A percentile compares a stretch with the other conserved stretches of the same genome.
Evolutionary conservation across 2,113 vertebrate genomes (phyloP).

Genomic region (Eudyptes chrysolophus): DNA sequence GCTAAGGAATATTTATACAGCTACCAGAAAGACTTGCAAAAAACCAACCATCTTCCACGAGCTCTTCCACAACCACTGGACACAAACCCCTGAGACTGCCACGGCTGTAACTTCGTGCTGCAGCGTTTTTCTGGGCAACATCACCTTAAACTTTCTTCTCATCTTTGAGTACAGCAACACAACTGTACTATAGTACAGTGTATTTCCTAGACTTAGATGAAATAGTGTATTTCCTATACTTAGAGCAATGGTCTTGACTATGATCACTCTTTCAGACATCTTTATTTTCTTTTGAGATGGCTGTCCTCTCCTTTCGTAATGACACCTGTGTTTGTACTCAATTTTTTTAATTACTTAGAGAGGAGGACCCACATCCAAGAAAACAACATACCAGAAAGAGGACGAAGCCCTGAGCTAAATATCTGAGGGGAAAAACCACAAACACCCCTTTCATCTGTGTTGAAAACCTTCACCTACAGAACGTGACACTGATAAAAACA

Average conservation of each 20-base stretch:
- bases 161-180: neutral
- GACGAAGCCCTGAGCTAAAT: neutral
- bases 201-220: neutral
- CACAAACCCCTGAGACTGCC: neutral
- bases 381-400: neutral
- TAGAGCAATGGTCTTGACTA: neutral
- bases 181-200: accelerated
- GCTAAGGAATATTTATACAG: neutral
- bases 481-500: neutral
- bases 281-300: neutral
- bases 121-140: neutral
- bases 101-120: neutral
- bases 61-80: neutral
- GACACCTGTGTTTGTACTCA: neutral
- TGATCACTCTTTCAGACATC: neutral
- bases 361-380: neutral
- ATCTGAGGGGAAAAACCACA: neutral
- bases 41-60: neutral
- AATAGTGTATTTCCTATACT: neutral
- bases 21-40: neutral
- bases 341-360: neutral
- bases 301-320: neutral
- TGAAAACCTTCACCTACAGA: neutral
- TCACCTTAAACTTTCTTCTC: neutral
- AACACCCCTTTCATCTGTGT: neutral